These are phyloP conservation scores for Gastracanthus pulcherrimus DNA, from an alignment of 2,888 invertebrate genomes.

Conservation along the genomic window DNA sequence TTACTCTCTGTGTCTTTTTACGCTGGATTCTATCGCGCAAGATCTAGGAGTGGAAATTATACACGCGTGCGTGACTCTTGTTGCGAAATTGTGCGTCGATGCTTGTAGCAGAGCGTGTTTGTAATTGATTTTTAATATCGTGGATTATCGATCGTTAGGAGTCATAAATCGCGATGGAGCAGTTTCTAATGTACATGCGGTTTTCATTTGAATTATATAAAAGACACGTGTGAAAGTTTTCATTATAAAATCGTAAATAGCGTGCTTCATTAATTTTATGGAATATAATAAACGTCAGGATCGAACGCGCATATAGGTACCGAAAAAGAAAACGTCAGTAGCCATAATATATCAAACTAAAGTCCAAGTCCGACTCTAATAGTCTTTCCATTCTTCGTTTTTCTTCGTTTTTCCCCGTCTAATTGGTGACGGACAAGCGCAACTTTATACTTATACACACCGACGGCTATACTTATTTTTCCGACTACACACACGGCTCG, in stretches of 20 bases:
- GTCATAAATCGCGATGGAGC: no score
- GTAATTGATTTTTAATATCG: not conserved
- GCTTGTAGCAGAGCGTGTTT: not conserved
- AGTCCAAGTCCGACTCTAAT: not conserved
- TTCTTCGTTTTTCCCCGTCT: conserved; percentile 23
- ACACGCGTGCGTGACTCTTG: no score
- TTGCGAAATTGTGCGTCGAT: not conserved
- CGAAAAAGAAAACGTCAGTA: not conserved
- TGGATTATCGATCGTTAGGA: no score
- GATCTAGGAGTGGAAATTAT: conserved; percentile 19
- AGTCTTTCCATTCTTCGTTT: no score
- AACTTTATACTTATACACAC: conserved; percentile 1
- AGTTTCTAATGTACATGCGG: no score
- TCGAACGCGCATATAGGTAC: not conserved
- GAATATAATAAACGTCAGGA: not conserved
- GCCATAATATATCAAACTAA: not conserved
- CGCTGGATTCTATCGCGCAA: not conserved
- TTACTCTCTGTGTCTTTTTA: not conserved
- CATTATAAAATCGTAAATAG: no score
- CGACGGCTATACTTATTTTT: not conserved
- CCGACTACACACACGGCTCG: not conserved
- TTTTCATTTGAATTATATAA: no score
- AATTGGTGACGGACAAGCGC: conserved; percentile 44
- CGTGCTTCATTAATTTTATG: no score
- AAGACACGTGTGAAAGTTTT: no score